Evolutionary conservation across 2,113 vertebrate genomes (phyloP), one percentile per base, ranked within the genome.

Genomic region (Cebus imitator): DNA sequence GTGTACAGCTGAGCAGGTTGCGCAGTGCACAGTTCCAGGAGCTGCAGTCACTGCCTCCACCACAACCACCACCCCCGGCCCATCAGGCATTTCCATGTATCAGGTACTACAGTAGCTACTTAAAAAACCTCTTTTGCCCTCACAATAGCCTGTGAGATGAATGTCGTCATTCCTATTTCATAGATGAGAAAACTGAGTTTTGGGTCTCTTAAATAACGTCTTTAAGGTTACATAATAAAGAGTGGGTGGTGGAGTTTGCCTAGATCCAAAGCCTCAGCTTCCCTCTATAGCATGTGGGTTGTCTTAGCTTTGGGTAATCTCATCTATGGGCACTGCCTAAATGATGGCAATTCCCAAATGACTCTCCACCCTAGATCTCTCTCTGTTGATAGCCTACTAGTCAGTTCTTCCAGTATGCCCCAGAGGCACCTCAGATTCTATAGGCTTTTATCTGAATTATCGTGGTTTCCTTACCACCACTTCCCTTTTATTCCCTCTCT

Each of bases 271-370:
- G 81, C n/a, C 75, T 30, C 27, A n/a, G 12, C 21, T 84, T 91
- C 45, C 4, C 37, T 92, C 55, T 55, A 55, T 4, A 88, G 58
- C 10, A 25, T 45, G 61, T 95, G 85, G 72, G 37, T 81, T 55
- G 80, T 66, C 64, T 94, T 72, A 78, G 27, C 48, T 91, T 35
- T 96, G 80, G 58, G n/a, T 94, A 55, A 55, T 73, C 55, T 90
- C 40, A 80, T 40, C 40, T 3, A 1, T 50, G 35, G 50, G 9
- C 17, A 87, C 68, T 16, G 18, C 76, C 23, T 48, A 43, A 81
- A n/a, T 50, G 76, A 72, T 16, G 20, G 20, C 61, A 25, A 45
- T 83, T 87, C 55, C 58, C 72, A 12, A 75, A 52, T 55, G 82
- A 35, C 50, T 70, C 18, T 70, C 80, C 30, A 48, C 14, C 9